These are phyloP conservation scores for Hybognathus amarus DNA, from an alignment of 2,797 vertebrate genomes.

Conservation along the genomic window DNA sequence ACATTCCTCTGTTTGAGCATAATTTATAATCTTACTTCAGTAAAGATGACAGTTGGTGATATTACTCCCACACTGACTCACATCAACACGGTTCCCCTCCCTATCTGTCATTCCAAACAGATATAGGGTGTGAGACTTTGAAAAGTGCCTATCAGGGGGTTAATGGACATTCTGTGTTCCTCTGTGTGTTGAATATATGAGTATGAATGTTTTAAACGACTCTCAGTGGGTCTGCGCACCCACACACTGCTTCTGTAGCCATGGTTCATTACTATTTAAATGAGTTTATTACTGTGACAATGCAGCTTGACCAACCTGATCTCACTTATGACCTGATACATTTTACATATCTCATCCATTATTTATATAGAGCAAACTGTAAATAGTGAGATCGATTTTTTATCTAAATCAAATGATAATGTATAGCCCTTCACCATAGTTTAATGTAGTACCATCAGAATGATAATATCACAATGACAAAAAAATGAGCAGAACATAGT, in stretches of 20 bases:
- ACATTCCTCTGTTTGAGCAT: conserved; percentile 18
- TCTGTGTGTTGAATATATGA: conserved; percentile 2
- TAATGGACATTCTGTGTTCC: neutral
- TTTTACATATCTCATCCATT: conserved; percentile 2
- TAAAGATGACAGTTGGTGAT: neutral
- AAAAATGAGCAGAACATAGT: conserved; percentile 12
- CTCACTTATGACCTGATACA: neutral
- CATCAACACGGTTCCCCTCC: neutral
- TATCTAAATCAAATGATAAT: neutral
- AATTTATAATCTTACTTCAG: conserved; percentile 15
- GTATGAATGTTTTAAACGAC: neutral
- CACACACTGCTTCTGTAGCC: neutral
- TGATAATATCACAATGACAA: neutral
- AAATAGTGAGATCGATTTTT: neutral
- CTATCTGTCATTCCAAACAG: neutral
- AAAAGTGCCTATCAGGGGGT: conserved; percentile 6
- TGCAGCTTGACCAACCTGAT: neutral
- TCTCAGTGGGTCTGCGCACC: neutral
- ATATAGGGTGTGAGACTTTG: neutral
- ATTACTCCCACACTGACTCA: conserved; percentile 13
- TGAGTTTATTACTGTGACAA: neutral
- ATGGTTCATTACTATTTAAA: conserved; percentile 24
- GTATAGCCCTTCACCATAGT: neutral
- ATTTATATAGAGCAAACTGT: neutral
- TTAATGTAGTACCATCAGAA: too few species aligned